Evolutionary conservation across 2,888 invertebrate genomes (phyloP).

Genomic region (Acronicta psi): DNA sequence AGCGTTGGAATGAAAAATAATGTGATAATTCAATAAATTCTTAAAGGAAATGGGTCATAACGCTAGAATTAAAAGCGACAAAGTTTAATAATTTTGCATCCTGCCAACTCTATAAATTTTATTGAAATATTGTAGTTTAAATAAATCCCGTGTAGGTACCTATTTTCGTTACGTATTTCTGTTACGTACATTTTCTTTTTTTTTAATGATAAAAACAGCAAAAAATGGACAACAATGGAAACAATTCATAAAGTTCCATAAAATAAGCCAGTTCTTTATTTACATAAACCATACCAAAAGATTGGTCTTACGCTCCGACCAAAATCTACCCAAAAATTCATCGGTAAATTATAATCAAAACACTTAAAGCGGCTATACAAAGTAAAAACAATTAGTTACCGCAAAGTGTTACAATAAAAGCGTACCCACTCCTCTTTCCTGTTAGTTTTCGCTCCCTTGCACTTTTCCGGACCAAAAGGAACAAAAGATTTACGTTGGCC

Average conservation of each 20-base stretch:
- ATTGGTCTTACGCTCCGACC: too few relatives aligned
- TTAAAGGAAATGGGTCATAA: constrained; percentile 4
- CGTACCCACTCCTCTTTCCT: constrained; percentile 74
- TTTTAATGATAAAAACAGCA: too few relatives aligned
- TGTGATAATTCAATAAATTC: constrained; percentile 35
- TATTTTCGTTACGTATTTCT: too few relatives aligned
- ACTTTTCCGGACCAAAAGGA: constrained; percentile 78
- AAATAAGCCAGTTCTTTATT: too few relatives aligned
- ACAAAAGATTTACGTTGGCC: constrained; percentile 80
- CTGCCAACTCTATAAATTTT: too few relatives aligned
- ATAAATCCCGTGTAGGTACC: too few relatives aligned
- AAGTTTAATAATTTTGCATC: constrained; percentile 19
- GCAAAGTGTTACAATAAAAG: constrained; percentile 73
- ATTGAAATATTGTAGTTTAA: too few relatives aligned
- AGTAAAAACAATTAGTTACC: constrained; percentile 80
- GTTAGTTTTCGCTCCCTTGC: constrained; percentile 83
- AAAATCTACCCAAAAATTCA: neutral
- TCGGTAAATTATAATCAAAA: constrained; percentile 40
- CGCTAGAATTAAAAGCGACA: neutral
- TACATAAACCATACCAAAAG: too few relatives aligned
- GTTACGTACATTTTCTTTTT: too few relatives aligned
- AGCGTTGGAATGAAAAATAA: constrained; percentile 47
- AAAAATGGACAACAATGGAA: too few relatives aligned
- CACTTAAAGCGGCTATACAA: constrained; percentile 38
- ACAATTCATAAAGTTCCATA: too few relatives aligned